phyloP scores from a whole-genome alignment of 2,888 invertebrate genomes.

The Dryobota labecula region DNA sequence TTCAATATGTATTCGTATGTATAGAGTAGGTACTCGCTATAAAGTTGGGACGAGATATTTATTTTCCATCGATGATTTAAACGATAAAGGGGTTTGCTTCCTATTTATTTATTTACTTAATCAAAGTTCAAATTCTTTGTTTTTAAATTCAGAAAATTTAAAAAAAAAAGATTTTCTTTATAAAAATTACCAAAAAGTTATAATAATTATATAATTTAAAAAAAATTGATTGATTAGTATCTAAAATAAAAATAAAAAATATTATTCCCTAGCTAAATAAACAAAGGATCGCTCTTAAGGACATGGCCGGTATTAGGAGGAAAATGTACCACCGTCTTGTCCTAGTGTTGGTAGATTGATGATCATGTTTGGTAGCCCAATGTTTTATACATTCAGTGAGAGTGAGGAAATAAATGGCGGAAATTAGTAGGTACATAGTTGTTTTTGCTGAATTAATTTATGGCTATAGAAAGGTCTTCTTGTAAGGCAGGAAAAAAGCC shows the following conservation, averaged over 20 bases:
- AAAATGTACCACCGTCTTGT: conserved; percentile 38
- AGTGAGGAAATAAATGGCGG: not conserved
- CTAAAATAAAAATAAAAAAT: conserved; percentile 24
- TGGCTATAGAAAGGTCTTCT: not conserved
- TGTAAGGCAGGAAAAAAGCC: not conserved
- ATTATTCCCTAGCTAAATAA: conserved; percentile 6
- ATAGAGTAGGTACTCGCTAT: not conserved
- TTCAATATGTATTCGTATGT: not conserved
- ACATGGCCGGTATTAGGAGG: conserved; percentile 18
- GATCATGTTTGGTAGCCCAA: conserved; percentile 34
- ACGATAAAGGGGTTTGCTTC: not conserved
- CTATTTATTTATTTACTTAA: not conserved
- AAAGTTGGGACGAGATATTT: too few species aligned
- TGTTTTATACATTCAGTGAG: conserved; percentile 40
- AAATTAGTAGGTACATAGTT: conserved; percentile 10
- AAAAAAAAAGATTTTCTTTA: not conserved
- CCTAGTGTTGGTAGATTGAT: conserved; percentile 46
- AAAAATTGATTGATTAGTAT: not conserved
- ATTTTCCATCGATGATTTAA: not conserved
- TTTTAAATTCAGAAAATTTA: not conserved
- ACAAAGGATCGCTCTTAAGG: conserved; percentile 34
- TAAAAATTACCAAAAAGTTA: not conserved
- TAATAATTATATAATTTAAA: not conserved
- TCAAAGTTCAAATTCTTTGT: not conserved
- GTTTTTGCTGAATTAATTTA: conserved; percentile 23